Evolutionary conservation across 2,113 vertebrate genomes (phyloP).

Genomic region (Pitta sordida): DNA sequence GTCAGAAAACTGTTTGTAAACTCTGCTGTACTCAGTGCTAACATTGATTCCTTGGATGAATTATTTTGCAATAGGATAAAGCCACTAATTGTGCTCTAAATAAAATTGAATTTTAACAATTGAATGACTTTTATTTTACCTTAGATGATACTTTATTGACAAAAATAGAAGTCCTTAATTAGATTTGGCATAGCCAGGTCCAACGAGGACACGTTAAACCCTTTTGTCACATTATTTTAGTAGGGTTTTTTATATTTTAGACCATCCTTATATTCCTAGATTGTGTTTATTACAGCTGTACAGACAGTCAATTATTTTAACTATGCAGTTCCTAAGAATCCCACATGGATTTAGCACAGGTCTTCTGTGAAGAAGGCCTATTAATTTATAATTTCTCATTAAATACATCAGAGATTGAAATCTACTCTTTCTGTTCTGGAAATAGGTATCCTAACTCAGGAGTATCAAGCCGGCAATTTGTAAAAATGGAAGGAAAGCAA

Average conservation of each 20-base stretch:
- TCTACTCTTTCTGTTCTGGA: conserved; percentile 26
- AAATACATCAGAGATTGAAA: conserved; percentile 56
- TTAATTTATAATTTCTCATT: conserved; percentile 71
- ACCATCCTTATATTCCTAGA: conserved; percentile 44
- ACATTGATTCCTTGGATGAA: conserved; percentile 67
- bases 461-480: neutral
- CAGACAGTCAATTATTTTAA: conserved; percentile 48
- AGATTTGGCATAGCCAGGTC: conserved; percentile 55
- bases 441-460: conserved; percentile 52
- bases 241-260: conserved; percentile 20
- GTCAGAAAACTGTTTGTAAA: conserved; percentile 49
- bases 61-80: conserved; percentile 65
- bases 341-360: conserved; percentile 30
- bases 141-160: conserved; percentile 73
- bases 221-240: conserved; percentile 43
- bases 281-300: conserved; percentile 50
- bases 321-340: conserved; percentile 43
- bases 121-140: conserved; percentile 74
- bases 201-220: conserved; percentile 35
- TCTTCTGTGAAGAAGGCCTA: conserved; percentile 33
- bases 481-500: neutral
- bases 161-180: conserved; percentile 70
- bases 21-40: conserved; percentile 11
- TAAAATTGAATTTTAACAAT: conserved; percentile 65
- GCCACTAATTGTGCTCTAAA: conserved; percentile 66